Conservation (phyloP, 2,113 vertebrate species). For the Coreoperca whiteheadi region DNA sequence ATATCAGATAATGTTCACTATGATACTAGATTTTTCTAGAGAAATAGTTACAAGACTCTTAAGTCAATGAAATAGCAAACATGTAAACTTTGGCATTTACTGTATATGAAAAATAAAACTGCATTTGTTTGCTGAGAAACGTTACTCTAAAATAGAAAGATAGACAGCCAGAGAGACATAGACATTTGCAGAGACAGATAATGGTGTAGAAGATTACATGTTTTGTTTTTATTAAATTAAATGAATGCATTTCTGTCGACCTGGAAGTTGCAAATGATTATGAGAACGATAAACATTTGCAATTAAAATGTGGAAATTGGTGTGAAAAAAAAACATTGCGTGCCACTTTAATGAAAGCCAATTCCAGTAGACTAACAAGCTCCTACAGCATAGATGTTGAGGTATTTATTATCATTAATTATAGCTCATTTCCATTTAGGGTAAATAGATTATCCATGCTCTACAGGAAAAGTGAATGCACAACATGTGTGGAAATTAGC, state of each 20-base stretch:
- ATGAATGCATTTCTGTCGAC: slow-evolving; percentile 21
- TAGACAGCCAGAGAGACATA: background rate
- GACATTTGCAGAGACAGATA: slow-evolving; percentile 9
- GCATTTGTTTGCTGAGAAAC: slow-evolving; percentile 5
- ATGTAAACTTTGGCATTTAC: background rate
- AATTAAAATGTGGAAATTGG: slow-evolving; percentile 65
- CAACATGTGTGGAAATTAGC: slow-evolving; percentile 27
- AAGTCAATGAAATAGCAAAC: background rate
- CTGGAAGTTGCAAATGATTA: slow-evolving; percentile 49
- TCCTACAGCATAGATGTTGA: slow-evolving; percentile 32
- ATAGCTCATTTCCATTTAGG: slow-evolving; percentile 52
- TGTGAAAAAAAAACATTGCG: slow-evolving; percentile 28
- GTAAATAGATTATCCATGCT: slow-evolving; percentile 47
- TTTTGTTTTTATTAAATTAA: slow-evolving; percentile 23
- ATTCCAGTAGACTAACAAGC: slow-evolving; percentile 44
- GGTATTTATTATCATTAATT: slow-evolving; percentile 61
- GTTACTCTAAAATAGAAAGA: background rate
- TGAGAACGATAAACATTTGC: slow-evolving; percentile 54
- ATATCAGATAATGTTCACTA: background rate
- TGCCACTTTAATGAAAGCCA: slow-evolving; percentile 48
- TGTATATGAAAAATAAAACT: background rate
- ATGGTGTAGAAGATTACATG: slow-evolving; percentile 3
- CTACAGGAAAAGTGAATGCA: background rate
- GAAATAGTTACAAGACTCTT: background rate
- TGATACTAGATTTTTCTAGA: background rate